Base-by-base conservation (phyloP, 2,888 invertebrate species). In the Rhagonycha fulva region DNA sequence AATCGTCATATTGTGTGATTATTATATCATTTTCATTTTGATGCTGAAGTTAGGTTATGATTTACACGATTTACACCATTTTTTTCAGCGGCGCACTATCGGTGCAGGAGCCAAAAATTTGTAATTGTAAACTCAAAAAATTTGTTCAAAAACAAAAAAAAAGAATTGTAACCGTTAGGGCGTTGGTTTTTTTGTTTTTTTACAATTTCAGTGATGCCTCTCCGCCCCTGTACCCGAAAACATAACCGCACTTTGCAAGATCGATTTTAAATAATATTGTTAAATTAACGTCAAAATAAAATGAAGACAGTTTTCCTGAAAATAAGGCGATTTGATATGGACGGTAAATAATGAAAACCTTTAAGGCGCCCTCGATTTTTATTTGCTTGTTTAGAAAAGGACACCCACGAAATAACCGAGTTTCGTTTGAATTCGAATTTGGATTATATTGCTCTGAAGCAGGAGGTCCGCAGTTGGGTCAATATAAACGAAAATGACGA, bases 401-500 rank as follows among this genome's bases (percentile, higher is more conserved):
- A 75, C 1, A 62, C 67, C 14, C 24, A 26, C 14, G 66, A 78
- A 70, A 28, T 19, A 4, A 71, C 61, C n/a, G 63, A 82, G 30
- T 80, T 87, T 23, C 82, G 84, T 78, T 78, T 87, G 12, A 81
- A 85, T 73, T 80, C 84, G 7, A 80, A 83, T 71, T 80, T 83
- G 61, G 85, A 84, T 74, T 86, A 85, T 73, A 81, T 81, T 61
- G 76, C 80, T 12, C 81, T 87, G 62, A 87, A 86, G 74, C 77
- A 79, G 14, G 84, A 86, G 81, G 79, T 88, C 5, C 82, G 85
- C 70, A 81, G 80, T 74, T 81, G 85, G 66, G 87, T 87, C 76
- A 81, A 84, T 61, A 80, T 87, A 30, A 77, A 80, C 28, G 85
- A 87, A 47, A 86, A 88, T 72, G 85, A 85, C 9, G 86, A 85